Evolutionary conservation across 2,888 invertebrate genomes (phyloP), one percentile per base, ranked within the genome.

Genomic region (Amiota mariae): DNA sequence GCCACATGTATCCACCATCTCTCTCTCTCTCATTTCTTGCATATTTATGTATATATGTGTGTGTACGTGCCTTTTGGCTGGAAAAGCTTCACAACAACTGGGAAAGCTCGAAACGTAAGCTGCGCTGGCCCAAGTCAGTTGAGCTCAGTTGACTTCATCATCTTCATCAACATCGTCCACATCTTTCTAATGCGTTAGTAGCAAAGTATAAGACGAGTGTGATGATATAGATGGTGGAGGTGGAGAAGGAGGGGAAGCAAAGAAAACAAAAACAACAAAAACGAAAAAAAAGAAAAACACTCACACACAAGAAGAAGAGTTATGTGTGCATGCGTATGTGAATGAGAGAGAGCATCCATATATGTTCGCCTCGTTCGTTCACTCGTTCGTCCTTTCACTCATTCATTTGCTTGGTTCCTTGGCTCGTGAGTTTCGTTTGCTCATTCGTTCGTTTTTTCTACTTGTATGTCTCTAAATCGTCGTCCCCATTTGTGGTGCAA

Each of bases 31-130:
- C 54, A 15, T 54, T n/a, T 61, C 49, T 61, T 63, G 61, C 49
- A 59, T 64, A 36, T 63, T 48, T 72, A 15, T 46, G 36, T 63
- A 2, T 46, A n/a, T 63, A 15, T 47, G 24, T 63, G 24, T 63
- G 63, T 63, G 63, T 46, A 46, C n/a, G 54, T 68, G 67, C 67
- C 72, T 72, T 73, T 72, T 75, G 76, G 74, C 78, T 74, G 80
- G 75, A 81, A 83, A 81, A 79, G 81, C 81, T 77, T 75, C 73
- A 80, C 77, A 81, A 74, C 56, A 70, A 71, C 56, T n/a, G 75
- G 74, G 20, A 66, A 66, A 66, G 66, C 66, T 66, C 66, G 66
- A 66, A 66, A 49, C 66, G 46, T 80, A 73, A 76, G 75, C 81
- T 67, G 80, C 76, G 76, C 83, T 76, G 79, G 71, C 46, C 54